Conservation (phyloP, 2,797 vertebrate genomes). For the Pseudomugil tenellus region DNA sequence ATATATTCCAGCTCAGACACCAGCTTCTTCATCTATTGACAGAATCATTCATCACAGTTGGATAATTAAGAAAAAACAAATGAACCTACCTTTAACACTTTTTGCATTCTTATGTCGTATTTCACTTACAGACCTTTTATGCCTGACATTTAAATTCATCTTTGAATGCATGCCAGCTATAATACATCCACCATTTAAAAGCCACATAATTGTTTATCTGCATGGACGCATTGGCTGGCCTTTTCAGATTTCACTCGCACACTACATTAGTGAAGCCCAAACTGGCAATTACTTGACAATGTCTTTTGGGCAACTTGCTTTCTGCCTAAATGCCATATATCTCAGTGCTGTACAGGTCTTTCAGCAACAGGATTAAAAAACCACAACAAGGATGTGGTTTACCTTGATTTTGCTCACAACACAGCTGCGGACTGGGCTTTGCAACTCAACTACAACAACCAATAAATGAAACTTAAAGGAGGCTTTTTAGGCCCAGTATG, state of each 20-base stretch:
- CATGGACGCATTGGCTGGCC: slow-evolving; percentile 80
- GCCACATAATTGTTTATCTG: slow-evolving; percentile 85
- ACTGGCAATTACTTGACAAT: slow-evolving; percentile 82
- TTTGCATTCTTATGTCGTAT: slow-evolving; percentile 41
- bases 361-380: slow-evolving; percentile 51
- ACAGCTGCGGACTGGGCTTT: slow-evolving; percentile 12
- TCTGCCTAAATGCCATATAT: slow-evolving; percentile 78
- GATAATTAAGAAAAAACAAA: slow-evolving; percentile 1
- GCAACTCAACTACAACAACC: too few species aligned
- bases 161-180: slow-evolving; percentile 74
- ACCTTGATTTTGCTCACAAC: slow-evolving; percentile 21
- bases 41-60: neutral
- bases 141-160: slow-evolving; percentile 84
- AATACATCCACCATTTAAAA: slow-evolving; percentile 80
- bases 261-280: slow-evolving; percentile 84
- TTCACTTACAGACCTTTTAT: slow-evolving; percentile 75
- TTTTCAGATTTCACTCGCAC: slow-evolving; percentile 80
- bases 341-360: slow-evolving; percentile 63
- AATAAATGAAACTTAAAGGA: too few species aligned
- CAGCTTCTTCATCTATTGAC: neutral
- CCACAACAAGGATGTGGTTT: slow-evolving; percentile 38
- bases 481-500: too few species aligned
- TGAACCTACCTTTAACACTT: slow-evolving; percentile 27
- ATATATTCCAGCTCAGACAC: neutral
- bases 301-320: slow-evolving; percentile 79